Conservation (phyloP, 2,113 vertebrate genomes). For the Equus przewalskii region DNA sequence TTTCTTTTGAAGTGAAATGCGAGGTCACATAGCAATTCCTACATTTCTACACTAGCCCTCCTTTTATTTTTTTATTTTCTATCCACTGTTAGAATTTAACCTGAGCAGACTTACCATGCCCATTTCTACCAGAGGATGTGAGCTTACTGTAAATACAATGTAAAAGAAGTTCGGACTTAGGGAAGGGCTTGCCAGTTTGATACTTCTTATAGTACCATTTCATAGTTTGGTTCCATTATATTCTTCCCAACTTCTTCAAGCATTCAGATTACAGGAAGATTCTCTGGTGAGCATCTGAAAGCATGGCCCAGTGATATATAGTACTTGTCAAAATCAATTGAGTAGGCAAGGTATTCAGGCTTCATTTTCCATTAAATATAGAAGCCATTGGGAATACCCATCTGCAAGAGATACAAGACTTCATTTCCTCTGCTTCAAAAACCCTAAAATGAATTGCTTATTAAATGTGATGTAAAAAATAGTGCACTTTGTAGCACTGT, state of each 20-base stretch:
- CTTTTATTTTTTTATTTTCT: neutral
- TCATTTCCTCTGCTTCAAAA: slow-evolving; percentile 50
- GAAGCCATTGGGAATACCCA: neutral
- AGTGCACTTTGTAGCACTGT: slow-evolving; percentile 36
- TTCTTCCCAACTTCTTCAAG: neutral
- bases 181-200: neutral
- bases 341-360: neutral
- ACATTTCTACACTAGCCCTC: neutral
- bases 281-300: neutral
- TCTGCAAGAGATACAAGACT: neutral
- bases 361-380: slow-evolving; percentile 44
- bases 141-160: neutral
- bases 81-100: neutral
- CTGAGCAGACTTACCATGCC: neutral
- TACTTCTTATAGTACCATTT: neutral
- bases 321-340: neutral
- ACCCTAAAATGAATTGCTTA: slow-evolving; percentile 54
- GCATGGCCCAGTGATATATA: neutral
- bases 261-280: neutral
- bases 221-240: neutral
- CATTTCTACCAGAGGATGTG: neutral
- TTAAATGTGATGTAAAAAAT: slow-evolving; percentile 60
- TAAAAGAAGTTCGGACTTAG: neutral
- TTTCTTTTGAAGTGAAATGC: neutral
- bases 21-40: neutral